These are phyloP conservation scores for Artemia franciscana DNA, from an alignment of 1,140 invertebrate genomes.

Conservation along the genomic window DNA sequence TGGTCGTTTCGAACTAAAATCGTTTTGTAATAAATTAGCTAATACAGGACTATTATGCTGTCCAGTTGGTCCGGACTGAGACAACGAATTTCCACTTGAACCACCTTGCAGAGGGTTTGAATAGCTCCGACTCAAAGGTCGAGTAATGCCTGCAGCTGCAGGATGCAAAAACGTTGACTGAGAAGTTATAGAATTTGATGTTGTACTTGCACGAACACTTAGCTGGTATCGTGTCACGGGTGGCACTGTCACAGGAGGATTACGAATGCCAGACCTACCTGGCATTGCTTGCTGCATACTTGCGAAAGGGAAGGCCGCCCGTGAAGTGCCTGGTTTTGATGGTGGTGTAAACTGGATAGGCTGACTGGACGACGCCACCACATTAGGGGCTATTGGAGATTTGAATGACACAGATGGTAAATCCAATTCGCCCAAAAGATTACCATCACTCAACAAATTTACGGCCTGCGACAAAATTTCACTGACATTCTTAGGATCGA, in stretches of 20 bases:
- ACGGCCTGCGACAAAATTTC: neutral
- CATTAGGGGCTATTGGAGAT: constrained; percentile 20
- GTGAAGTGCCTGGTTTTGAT: neutral
- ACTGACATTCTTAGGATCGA: constrained; percentile 15
- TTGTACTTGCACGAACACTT: neutral
- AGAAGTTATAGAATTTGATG: neutral
- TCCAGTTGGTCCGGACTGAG: neutral
- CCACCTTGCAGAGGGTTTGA: neutral
- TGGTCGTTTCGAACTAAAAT: neutral
- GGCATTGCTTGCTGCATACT: neutral
- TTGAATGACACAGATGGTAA: constrained; percentile 1
- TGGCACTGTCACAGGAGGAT: neutral
- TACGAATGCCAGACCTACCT: constrained; percentile 33
- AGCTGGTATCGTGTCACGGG: neutral
- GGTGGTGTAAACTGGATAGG: constrained; percentile 18
- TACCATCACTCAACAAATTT: neutral
- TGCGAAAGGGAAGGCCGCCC: neutral
- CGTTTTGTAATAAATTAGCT: neutral
- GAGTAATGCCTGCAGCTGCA: neutral
- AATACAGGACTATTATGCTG: neutral
- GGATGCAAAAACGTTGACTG: neutral
- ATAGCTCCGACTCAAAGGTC: neutral
- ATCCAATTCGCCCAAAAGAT: neutral
- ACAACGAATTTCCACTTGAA: neutral
- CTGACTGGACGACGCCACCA: constrained; percentile 19